Base-by-base conservation (phyloP, 2,113 vertebrate genomes). In the Oncorhynchus nerka region DNA sequence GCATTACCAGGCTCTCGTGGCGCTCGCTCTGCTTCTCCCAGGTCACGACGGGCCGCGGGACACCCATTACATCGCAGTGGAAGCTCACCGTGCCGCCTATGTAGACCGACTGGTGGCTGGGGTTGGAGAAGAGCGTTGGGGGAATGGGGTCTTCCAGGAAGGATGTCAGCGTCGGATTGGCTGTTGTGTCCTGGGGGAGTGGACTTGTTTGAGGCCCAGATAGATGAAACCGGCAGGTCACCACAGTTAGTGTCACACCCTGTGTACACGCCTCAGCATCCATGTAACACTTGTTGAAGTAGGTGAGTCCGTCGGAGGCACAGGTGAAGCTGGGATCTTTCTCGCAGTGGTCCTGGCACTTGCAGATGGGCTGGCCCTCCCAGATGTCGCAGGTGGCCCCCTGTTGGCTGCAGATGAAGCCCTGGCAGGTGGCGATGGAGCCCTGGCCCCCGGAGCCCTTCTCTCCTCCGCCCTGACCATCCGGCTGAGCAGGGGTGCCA, bases 221-320 rank as follows among this genome's bases (percentile, higher is more conserved):
- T 22, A 97, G 94, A 84, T 97, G 94, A 66, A 97, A 97, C 61
- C 96, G 95, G 86, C 98, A 99, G 48, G 96, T 90, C 30, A 97
- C 95, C 5, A 95, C 94, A 0, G 90, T 94, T 71, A 99, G 86
- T 11, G 87, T 94, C 72, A 94, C 94, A 2, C 97, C 96, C 0
- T 95, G 94, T 70, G 96, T 90, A 79, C 97, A 99, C 2, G 97
- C 97, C 88, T 99, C 98, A 0, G 96, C 97, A 0, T 99, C 98
- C 97, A 99, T 98, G 93, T 97, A 99, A 94, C 98, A 99, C 80
- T 92, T 96, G 90, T 99, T 99, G 86, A 99, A 99, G 87, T 99
- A 99, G 5, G 97, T 99, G 89, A 99, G 94, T 61, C 97, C 97
- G 0, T 99, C 98, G 0, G 98, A 99, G 28, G 97, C 97, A 0